Evolutionary conservation across 2,888 invertebrate species (phyloP).

Genomic region (Mystacides longicornis): DNA sequence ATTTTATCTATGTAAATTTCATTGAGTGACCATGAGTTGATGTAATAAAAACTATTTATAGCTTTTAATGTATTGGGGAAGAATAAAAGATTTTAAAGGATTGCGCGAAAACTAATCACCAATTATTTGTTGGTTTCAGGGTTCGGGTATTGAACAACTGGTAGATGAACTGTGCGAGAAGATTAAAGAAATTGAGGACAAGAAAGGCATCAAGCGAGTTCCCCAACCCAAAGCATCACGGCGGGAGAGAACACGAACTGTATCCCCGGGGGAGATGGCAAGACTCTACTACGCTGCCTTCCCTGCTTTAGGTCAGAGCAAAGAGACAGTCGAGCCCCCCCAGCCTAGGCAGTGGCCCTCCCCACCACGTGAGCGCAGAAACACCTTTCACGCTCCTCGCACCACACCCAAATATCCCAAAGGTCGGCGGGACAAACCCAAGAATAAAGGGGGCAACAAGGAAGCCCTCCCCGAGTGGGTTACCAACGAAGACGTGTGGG

Average conservation of each 20-base stretch:
- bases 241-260: slow-evolving; percentile 34
- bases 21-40: too few relatives aligned
- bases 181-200: slow-evolving; percentile 60
- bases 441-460: slow-evolving; percentile 30
- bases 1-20: too few relatives aligned
- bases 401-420: slow-evolving; percentile 8
- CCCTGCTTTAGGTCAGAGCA: slow-evolving; percentile 54
- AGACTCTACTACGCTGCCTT: slow-evolving; percentile 73
- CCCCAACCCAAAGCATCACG: slow-evolving; percentile 38
- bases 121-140: too few relatives aligned
- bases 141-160: slow-evolving; percentile 70
- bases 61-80: too few relatives aligned
- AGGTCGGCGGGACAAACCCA: not conserved
- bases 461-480: slow-evolving; percentile 50
- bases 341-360: slow-evolving; percentile 36
- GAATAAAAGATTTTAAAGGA: too few relatives aligned
- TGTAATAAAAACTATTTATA: too few relatives aligned
- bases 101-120: too few relatives aligned
- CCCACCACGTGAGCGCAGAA: slow-evolving; percentile 27
- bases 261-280: slow-evolving; percentile 54
- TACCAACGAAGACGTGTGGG: slow-evolving; percentile 47
- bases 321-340: slow-evolving; percentile 30
- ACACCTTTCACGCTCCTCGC: slow-evolving; percentile 29
- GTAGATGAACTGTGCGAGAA: slow-evolving; percentile 77
- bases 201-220: slow-evolving; percentile 28